Base-by-base conservation (phyloP, 1,140 invertebrate genomes). In the Caenorhabditis inopinata region DNA sequence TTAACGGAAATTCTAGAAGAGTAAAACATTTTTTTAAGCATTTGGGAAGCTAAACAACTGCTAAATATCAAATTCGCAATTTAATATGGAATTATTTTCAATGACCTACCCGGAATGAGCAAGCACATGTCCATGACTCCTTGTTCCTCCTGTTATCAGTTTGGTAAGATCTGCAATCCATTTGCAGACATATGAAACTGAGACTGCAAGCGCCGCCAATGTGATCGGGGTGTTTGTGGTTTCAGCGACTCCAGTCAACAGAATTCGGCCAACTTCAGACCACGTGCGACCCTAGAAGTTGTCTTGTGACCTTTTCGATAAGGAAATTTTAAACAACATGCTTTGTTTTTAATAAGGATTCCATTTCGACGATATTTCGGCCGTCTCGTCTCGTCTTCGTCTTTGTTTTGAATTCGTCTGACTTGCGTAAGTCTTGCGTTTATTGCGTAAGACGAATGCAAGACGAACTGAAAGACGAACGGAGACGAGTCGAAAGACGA, bases 181-280 rank as follows among this genome's bases (percentile, higher is more conserved):
- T 82, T 89, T 89, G 6, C 91, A 91, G 5, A 89, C 79, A 83
- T 91, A 91, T 4, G 90, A 90, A 11, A 92, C 89, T 0, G 91
- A 89, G 4, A 92, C 89, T 81, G 90, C 90, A n/a, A 91, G 89
- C 6, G 90, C 90, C 49, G 91, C 85, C 27, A 92, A 84, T 76
- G 89, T 90, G 21, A 92, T 84, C n/a, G 91, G 91, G 62, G 90
- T 91, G 25, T 82, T 83, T 51, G 80, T 80, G 14, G 75, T 80
- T 77, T 83, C 49, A 29, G 82, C 76, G 6, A 80, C 75, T 47
- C 80, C 68, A 21, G 74, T 82, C 53, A 85, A 82, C 6, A 85
- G 49, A 5, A 81, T 68, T 23, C 48, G 80, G 14, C 80, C 74
- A 21, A 62, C 51, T 51, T 81, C 80, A 11, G 35, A 38, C 80